Evolutionary conservation across 2,113 vertebrate species (phyloP).

Genomic region (Nothobranchius furzeri): DNA sequence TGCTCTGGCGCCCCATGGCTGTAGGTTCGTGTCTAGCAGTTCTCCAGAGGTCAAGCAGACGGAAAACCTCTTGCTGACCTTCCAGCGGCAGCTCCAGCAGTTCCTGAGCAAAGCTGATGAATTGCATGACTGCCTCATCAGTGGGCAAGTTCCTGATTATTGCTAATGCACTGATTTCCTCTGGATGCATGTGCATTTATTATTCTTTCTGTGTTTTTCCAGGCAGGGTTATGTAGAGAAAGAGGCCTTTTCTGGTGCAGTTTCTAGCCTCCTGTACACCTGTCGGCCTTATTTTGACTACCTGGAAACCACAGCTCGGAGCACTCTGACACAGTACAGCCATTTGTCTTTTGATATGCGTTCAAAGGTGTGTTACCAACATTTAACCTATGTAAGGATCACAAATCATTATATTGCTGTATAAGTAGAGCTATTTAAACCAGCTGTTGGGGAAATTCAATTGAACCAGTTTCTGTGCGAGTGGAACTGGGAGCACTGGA

Average conservation of each 20-base stretch:
- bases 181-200: background rate
- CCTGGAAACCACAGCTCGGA: slow-evolving; percentile 78
- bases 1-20: slow-evolving; percentile 38
- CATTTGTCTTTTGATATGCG: slow-evolving; percentile 58
- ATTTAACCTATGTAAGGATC: too few relatives aligned
- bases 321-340: slow-evolving; percentile 30
- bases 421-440: background rate
- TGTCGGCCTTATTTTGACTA: slow-evolving; percentile 83
- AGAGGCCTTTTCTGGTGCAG: slow-evolving; percentile 65
- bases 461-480: background rate
- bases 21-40: background rate
- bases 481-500: background rate
- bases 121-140: slow-evolving; percentile 71
- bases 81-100: slow-evolving; percentile 76
- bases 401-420: too few relatives aligned
- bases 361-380: slow-evolving; percentile 58
- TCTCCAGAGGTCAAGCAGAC: slow-evolving; percentile 21
- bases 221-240: slow-evolving; percentile 67
- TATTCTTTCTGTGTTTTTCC: slow-evolving; percentile 4
- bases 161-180: background rate
- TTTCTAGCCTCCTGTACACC: slow-evolving; percentile 76
- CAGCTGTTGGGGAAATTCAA: background rate
- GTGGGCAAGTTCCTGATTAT: slow-evolving; percentile 12
- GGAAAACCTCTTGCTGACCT: slow-evolving; percentile 64
- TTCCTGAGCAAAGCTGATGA: slow-evolving; percentile 78